Conservation (phyloP, 1,140 invertebrate genomes). For the Saccostrea cuccullata region DNA sequence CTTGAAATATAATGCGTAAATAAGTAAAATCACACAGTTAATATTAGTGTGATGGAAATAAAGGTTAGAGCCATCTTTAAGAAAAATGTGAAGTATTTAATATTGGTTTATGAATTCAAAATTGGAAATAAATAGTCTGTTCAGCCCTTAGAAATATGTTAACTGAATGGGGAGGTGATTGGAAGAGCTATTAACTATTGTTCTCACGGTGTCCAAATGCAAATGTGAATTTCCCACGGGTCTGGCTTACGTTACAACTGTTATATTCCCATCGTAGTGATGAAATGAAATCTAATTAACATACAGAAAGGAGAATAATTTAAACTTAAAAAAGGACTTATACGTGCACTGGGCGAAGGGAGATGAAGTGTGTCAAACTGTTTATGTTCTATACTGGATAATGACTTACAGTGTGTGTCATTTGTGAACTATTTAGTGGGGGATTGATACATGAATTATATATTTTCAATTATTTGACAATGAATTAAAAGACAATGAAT, state of each 20-base stretch:
- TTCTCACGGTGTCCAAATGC: constrained; percentile 76
- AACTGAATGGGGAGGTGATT: constrained; percentile 45
- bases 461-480: not conserved
- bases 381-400: not conserved
- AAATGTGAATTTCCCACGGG: constrained; percentile 77
- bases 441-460: not conserved
- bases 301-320: constrained; percentile 7
- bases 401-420: constrained; percentile 14
- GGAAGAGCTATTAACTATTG: constrained; percentile 72
- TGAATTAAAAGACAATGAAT: constrained; percentile 61
- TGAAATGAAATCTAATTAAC: constrained; percentile 37
- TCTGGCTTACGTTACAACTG: constrained; percentile 63
- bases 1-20: not conserved
- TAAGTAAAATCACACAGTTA: not conserved
- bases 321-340: not conserved
- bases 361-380: constrained; percentile 9
- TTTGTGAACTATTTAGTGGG: not conserved
- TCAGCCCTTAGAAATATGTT: not conserved
- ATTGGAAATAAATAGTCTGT: not conserved
- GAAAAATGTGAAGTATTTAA: too few species aligned
- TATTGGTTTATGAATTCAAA: not conserved
- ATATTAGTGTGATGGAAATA: too few species aligned
- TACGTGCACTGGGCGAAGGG: constrained; percentile 10
- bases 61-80: too few species aligned
- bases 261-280: constrained; percentile 46